Percentiles rank a stretch among this genome's conserved stretches.
Evolutionary conservation across 2,113 vertebrate genomes (phyloP).

Genomic region (Epinephelus cyanopodus): DNA sequence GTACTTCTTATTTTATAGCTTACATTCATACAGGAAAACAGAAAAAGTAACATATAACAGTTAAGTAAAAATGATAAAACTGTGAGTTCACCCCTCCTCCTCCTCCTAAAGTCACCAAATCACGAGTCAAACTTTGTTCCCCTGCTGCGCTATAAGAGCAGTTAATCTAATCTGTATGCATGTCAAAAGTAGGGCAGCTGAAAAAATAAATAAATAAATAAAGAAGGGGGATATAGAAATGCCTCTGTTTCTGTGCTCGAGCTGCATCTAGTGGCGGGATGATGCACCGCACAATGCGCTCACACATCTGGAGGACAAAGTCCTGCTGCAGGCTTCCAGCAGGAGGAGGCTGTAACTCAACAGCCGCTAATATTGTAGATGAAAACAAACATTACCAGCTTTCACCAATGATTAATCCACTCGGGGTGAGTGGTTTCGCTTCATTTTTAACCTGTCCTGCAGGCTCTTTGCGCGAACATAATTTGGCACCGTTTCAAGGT

Average conservation of each 20-base stretch:
- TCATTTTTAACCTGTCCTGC: neutral
- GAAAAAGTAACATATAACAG: neutral
- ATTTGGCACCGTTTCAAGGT: constrained; percentile 46
- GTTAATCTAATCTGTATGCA: neutral
- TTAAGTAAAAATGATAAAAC: neutral
- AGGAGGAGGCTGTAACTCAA: constrained; percentile 30
- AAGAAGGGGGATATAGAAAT: neutral
- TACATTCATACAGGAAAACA: neutral
- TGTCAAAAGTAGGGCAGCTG: constrained; percentile 4
- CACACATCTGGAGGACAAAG: constrained; percentile 57
- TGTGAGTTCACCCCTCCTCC: neutral
- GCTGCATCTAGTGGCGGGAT: constrained; percentile 59
- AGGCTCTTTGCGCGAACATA: neutral
- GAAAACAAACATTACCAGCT: constrained; percentile 13
- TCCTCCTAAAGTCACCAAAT: neutral
- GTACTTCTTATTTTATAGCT: neutral
- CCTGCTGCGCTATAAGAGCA: neutral
- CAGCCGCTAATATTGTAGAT: constrained; percentile 29
- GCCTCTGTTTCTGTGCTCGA: constrained; percentile 20
- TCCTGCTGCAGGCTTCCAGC: neutral
- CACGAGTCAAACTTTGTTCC: neutral
- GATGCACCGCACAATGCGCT: constrained; percentile 11
- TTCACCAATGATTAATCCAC: constrained; percentile 27
- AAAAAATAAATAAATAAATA: neutral
- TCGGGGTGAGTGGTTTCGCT: neutral